These are phyloP conservation scores for Apamea monoglypha DNA, from an alignment of 2,888 invertebrate species.

Conservation along the genomic window DNA sequence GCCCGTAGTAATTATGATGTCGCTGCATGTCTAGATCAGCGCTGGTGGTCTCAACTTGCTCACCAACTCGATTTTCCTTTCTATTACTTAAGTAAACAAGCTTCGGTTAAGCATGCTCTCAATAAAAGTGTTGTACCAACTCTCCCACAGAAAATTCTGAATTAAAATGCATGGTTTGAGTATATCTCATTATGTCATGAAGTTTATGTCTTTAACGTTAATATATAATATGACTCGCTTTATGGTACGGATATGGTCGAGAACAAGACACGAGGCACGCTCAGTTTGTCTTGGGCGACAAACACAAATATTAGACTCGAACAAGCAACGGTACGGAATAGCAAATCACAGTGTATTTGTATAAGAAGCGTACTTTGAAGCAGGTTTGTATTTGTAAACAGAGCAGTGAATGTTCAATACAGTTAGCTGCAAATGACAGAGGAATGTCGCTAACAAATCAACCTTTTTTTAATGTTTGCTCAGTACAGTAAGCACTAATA, in stretches of 20 bases:
- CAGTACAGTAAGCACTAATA: conserved; percentile 46
- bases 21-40: conserved; percentile 70
- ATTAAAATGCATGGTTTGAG: conserved; percentile 55
- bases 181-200: conserved; percentile 55
- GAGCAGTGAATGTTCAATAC: conserved; percentile 83
- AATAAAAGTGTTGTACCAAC: conserved; percentile 46
- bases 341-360: conserved; percentile 87
- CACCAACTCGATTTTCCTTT: conserved; percentile 64
- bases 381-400: conserved; percentile 84
- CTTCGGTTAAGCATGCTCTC: conserved; percentile 35
- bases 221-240: conserved; percentile 65
- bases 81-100: conserved; percentile 57
- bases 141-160: conserved; percentile 37
- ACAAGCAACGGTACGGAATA: conserved; percentile 86
- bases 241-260: conserved; percentile 69
- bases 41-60: conserved; percentile 73
- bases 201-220: conserved; percentile 62
- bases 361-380: conserved; percentile 83
- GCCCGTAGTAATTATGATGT: conserved; percentile 73
- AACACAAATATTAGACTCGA: conserved; percentile 87
- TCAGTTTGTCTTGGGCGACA: conserved; percentile 85
- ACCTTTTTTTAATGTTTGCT: conserved; percentile 63
- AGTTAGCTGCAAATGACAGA: conserved; percentile 83
- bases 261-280: conserved; percentile 75
- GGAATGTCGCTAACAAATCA: conserved; percentile 78